Conservation (phyloP, 1,140 invertebrate species). For the Cotesia chilonis region DNA sequence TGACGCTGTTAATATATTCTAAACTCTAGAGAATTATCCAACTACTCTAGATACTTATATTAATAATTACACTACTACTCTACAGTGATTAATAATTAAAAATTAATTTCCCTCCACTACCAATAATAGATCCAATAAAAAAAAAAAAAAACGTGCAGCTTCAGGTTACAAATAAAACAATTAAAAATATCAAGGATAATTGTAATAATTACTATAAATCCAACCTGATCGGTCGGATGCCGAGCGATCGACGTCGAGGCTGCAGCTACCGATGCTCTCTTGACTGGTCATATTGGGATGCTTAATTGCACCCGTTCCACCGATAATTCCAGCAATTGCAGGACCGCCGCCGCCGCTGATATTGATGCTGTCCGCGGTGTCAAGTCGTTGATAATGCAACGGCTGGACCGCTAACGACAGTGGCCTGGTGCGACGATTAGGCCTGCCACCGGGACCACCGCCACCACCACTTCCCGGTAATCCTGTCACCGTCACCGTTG, state of each 20-base stretch:
- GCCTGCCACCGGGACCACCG: conserved; percentile 44
- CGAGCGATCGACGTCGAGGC: conserved; percentile 80
- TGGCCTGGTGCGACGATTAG: conserved; percentile 55
- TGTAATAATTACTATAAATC: conserved; percentile 38
- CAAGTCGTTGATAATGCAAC: conserved; percentile 60
- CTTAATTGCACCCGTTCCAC: conserved; percentile 27
- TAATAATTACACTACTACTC: not conserved
- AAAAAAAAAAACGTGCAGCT: not conserved
- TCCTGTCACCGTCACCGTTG: conserved; percentile 48
- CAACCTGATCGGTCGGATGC: conserved; percentile 83
- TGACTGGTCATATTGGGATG: conserved; percentile 66
- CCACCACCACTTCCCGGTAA: conserved; percentile 49
- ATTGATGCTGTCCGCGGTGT: conserved; percentile 48
- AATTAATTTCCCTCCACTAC: too few relatives aligned
- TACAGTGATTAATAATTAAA: too few relatives aligned
- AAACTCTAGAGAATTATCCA: too few relatives aligned
- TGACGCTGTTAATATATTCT: not conserved
- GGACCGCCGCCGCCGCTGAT: not conserved
- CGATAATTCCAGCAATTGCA: not conserved
- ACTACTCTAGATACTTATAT: too few relatives aligned
- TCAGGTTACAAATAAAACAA: not conserved
- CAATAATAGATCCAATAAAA: too few relatives aligned
- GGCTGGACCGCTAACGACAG: conserved; percentile 61
- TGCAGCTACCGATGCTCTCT: conserved; percentile 80
- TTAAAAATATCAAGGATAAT: not conserved